Evolutionary conservation across 23 tunicate genomes (phyloP), one percentile per base, ranked within the genome.

Genomic region (Corella eumyota): DNA sequence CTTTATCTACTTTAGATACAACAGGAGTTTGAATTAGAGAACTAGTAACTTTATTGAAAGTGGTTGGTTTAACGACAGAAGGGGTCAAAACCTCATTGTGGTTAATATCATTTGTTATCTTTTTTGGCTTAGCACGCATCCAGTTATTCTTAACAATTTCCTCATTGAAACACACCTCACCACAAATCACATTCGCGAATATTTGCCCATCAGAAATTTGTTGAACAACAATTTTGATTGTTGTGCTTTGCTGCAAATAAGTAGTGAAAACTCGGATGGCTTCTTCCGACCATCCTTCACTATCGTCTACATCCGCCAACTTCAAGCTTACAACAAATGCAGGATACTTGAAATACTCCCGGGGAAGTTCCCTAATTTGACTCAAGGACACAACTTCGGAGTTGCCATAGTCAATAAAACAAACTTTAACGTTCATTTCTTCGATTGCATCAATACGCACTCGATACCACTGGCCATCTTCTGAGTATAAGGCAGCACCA

Each of bases 351-450:
- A 37, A n/a, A 65, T 72, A 80, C 25, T 47, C 40, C 36, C 65
- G 60, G 6, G 59, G 58, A 2, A 80, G 28, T 4, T 17, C 3
- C 25, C 38, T 45, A 13, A 80, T 37, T 19, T 47, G 9, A 7
- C 50, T 34, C 11, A 1, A 11, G 19, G 55, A 28, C 13, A 72
- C 61, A 11, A 45, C 4, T 57, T 67, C 58, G 20, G 45, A 0
- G 59, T 80, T 80, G 24, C 90, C 90, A 59, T 80, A 80, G 37
- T 80, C 90, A 31, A 78, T 32, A 56, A 52, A 80, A 20, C 64
- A 31, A 3, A 51, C 77, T 13, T 68, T 30, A 21, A n/a, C 6
- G 15, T 34, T 13, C 7, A 58, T 20, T 1, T 25, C 32, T 25
- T 15, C 4, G 0, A 80, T 11, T 0, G 50, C 5, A 19, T 2